These are phyloP conservation scores for Abscondita cerata DNA, from an alignment of 2,888 invertebrate species.

Conservation along the genomic window DNA sequence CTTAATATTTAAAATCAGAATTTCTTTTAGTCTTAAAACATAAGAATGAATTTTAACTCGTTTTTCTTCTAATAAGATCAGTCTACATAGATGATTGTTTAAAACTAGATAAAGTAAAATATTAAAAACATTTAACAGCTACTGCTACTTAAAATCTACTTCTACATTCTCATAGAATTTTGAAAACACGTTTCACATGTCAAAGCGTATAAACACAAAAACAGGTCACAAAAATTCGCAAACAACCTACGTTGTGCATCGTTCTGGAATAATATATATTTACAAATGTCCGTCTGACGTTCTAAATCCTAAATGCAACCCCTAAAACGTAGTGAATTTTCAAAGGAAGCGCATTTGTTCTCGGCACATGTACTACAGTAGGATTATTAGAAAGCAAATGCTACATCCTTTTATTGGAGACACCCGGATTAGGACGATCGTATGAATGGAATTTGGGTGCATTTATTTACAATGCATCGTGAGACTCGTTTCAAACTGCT, in stretches of 20 bases:
- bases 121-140: no score
- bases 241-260: constrained; percentile 33
- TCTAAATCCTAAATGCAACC: constrained; percentile 13
- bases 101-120: no score
- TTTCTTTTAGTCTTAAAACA: no score
- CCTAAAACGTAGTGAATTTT: not conserved
- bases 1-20: no score
- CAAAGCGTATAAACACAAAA: no score
- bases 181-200: no score
- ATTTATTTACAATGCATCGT: constrained; percentile 5
- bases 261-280: constrained; percentile 42
- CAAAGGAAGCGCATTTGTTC: constrained; percentile 17
- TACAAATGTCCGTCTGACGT: constrained; percentile 25
- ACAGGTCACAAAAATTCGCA: constrained; percentile 27
- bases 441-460: constrained; percentile 23
- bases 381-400: constrained; percentile 32
- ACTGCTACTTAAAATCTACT: no score
- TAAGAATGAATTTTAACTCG: no score
- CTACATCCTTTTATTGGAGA: constrained; percentile 33
- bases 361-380: constrained; percentile 27
- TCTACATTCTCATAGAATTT: no score
- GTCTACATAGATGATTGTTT: no score
- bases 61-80: no score
- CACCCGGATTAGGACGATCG: constrained; percentile 27
- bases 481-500: not conserved